Percentiles rank a stretch among this genome's conserved stretches.
Evolutionary conservation across 2,797 vertebrate species (phyloP).

Genomic region (Lacerta agilis): DNA sequence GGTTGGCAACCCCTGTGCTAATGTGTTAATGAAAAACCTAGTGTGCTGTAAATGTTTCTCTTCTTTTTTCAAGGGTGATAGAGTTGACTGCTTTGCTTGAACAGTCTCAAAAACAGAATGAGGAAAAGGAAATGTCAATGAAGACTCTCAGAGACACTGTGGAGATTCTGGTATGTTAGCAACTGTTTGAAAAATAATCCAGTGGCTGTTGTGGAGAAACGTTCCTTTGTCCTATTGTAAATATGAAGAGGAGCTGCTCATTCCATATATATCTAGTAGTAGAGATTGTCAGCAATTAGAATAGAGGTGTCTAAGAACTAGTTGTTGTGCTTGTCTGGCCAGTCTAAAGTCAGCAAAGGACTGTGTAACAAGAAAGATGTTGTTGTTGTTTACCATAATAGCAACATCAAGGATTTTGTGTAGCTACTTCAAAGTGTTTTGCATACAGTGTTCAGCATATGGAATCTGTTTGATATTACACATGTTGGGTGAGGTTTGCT

Average conservation of each 20-base stretch:
- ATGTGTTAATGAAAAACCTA: conserved; percentile 28
- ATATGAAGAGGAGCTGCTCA: background rate
- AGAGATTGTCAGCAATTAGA: background rate
- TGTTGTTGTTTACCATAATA: background rate
- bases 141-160: conserved; percentile 73
- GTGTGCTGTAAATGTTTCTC: conserved; percentile 44
- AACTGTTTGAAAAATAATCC: conserved; percentile 42
- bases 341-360: background rate
- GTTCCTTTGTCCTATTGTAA: background rate
- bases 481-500: background rate
- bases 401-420: background rate
- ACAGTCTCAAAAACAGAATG: conserved; percentile 75
- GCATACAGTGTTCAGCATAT: background rate
- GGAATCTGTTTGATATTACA: background rate
- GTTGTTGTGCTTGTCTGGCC: background rate
- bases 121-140: conserved; percentile 76
- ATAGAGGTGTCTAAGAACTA: background rate
- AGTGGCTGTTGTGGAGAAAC: conserved; percentile 10
- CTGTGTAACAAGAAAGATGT: background rate
- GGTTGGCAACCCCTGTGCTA: too few species aligned
- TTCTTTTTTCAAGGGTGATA: conserved; percentile 77
- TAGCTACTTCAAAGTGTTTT: background rate
- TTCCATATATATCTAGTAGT: background rate
- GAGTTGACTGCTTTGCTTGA: conserved; percentile 81
- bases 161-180: conserved; percentile 78